These are phyloP conservation scores for Dasypolia templi DNA, from an alignment of 2,888 invertebrate genomes.

Conservation along the genomic window DNA sequence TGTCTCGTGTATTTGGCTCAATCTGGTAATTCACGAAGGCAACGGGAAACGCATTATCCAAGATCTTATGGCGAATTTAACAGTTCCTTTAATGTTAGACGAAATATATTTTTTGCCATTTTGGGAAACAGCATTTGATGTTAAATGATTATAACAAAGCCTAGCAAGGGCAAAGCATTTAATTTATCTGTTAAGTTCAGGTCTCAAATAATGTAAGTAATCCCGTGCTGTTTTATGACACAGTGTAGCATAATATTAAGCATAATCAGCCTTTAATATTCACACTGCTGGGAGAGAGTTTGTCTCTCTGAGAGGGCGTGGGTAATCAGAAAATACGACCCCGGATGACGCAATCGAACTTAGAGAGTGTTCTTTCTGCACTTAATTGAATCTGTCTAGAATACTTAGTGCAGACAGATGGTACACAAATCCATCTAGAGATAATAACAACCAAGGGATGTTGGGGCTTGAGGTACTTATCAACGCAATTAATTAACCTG, in stretches of 20 bases:
- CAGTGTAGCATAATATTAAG: background rate
- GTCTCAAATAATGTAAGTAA: background rate
- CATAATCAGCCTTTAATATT: background rate
- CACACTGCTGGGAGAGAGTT: background rate
- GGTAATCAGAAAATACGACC: background rate
- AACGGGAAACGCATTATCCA: background rate
- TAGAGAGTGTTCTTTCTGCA: background rate
- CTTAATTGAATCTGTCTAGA: slow-evolving; percentile 3
- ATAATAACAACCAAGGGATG: background rate
- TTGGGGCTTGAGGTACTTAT: background rate
- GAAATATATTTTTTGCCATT: background rate
- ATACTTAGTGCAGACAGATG: background rate
- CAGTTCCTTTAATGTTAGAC: background rate
- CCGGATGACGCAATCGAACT: background rate
- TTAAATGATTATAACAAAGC: background rate
- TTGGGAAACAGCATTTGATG: background rate
- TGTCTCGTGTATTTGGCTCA: slow-evolving; percentile 3
- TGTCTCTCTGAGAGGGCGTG: background rate
- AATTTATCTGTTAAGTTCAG: no score
- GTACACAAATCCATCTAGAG: background rate
- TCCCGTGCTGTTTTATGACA: background rate
- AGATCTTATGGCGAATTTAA: background rate
- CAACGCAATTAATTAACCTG: background rate
- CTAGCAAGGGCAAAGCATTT: background rate
- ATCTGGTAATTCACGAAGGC: background rate